A percentile compares a stretch with the other conserved stretches of the same genome.
Evolutionary conservation across 2,797 vertebrate genomes (phyloP).

Genomic region (Mus caroli): DNA sequence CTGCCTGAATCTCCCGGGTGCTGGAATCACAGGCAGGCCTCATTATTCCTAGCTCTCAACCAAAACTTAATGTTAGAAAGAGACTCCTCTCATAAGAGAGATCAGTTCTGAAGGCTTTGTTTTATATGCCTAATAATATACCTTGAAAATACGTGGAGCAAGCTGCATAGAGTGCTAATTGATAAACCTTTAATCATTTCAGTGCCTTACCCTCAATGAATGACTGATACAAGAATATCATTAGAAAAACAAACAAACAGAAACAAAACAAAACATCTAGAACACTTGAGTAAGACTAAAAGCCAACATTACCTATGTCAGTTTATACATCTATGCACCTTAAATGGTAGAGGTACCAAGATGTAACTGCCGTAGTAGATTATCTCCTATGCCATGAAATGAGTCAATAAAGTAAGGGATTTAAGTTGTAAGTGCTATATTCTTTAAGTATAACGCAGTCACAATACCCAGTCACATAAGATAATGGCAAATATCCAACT

Average conservation of each 20-base stretch:
- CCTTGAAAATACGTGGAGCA: slow-evolving; percentile 1
- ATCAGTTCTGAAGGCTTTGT: not conserved
- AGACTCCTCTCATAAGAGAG: not conserved
- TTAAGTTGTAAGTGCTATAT: not conserved
- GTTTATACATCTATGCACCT: not conserved
- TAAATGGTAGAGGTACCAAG: not conserved
- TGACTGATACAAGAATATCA: not conserved
- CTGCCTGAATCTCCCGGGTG: not conserved
- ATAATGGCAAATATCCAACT: slow-evolving; percentile 16
- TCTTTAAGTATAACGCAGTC: not conserved
- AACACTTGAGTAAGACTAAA: not conserved
- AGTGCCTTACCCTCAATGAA: slow-evolving; percentile 16
- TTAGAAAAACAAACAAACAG: not conserved
- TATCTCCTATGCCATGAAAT: not conserved
- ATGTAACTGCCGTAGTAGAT: not conserved
- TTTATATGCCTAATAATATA: not conserved
- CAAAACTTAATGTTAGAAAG: not conserved
- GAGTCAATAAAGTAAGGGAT: slow-evolving; percentile 22
- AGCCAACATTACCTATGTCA: not conserved
- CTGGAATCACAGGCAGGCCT: not conserved
- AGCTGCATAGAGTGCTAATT: slow-evolving; percentile 3
- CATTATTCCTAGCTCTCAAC: not conserved
- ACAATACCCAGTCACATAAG: slow-evolving; percentile 25
- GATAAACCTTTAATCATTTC: not conserved
- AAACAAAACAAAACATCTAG: not conserved